A percentile compares a stretch with the other conserved stretches of the same genome.
These are phyloP conservation scores for Gobius niger DNA, from an alignment of 2,113 vertebrate species.

Conservation along the genomic window DNA sequence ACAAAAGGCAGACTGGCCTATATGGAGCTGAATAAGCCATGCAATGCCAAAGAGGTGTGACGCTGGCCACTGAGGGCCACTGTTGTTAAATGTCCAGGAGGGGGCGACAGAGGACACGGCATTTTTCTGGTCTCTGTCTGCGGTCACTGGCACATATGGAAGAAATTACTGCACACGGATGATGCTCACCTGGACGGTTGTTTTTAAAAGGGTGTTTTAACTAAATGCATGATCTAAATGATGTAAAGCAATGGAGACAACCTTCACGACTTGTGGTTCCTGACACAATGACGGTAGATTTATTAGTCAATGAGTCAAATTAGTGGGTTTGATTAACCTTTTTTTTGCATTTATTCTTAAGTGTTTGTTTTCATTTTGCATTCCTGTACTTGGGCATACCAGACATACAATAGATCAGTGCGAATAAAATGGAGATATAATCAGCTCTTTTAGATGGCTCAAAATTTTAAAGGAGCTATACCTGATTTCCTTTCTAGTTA, in stretches of 20 bases:
- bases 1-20: conserved; percentile 38
- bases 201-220: conserved; percentile 39
- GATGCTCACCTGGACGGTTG: conserved; percentile 45
- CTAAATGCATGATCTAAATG: conserved; percentile 44
- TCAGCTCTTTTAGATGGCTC: not conserved
- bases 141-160: conserved; percentile 67
- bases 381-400: conserved; percentile 65
- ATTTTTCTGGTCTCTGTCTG: conserved; percentile 40
- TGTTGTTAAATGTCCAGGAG: conserved; percentile 51
- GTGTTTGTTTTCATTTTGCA: conserved; percentile 61
- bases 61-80: conserved; percentile 51
- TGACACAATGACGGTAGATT: conserved; percentile 31
- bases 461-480: too few species aligned
- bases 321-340: conserved; percentile 28
- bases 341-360: conserved; percentile 37
- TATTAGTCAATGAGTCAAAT: conserved; percentile 29
- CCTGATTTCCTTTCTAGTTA: too few species aligned
- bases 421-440: not conserved
- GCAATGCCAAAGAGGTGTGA: conserved; percentile 30
- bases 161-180: conserved; percentile 47
- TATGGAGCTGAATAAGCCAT: conserved; percentile 35
- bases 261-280: conserved; percentile 38
- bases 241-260: conserved; percentile 29
- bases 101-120: conserved; percentile 49
- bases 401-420: not conserved